These are phyloP conservation scores for Nomada flava DNA, from an alignment of 2,888 invertebrate species.

Conservation along the genomic window DNA sequence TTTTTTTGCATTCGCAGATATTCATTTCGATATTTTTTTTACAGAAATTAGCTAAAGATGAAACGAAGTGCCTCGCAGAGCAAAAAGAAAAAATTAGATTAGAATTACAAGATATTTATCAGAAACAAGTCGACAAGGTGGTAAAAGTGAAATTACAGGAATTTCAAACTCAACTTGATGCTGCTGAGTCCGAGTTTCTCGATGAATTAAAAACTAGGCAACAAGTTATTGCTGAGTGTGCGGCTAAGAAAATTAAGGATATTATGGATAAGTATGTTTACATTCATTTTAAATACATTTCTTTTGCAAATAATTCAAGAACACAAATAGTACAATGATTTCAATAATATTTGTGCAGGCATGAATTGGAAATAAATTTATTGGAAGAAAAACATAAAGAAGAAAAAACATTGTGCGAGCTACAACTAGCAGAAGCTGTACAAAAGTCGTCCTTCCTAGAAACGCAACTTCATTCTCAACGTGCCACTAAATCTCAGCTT, in stretches of 20 bases:
- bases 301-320: not conserved
- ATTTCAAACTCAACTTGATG: conserved; percentile 91
- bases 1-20: not conserved
- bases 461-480: conserved; percentile 85
- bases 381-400: conserved; percentile 92
- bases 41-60: conserved; percentile 84
- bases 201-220: conserved; percentile 88
- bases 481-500: conserved; percentile 87
- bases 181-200: conserved; percentile 88
- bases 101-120: conserved; percentile 91
- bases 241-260: conserved; percentile 89
- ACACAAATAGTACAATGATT: not conserved
- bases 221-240: conserved; percentile 88
- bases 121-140: conserved; percentile 92
- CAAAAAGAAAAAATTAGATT: conserved; percentile 88
- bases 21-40: conserved; percentile 24
- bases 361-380: conserved; percentile 90
- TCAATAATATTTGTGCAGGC: conserved; percentile 84
- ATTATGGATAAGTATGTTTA: conserved; percentile 87
- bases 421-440: conserved; percentile 89
- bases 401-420: conserved; percentile 90
- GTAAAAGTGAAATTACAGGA: conserved; percentile 91
- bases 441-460: conserved; percentile 89
- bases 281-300: not conserved
- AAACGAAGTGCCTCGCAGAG: conserved; percentile 82